phyloP scores from a whole-genome alignment of 1,140 invertebrate species.

The Ceratina australensis region DNA sequence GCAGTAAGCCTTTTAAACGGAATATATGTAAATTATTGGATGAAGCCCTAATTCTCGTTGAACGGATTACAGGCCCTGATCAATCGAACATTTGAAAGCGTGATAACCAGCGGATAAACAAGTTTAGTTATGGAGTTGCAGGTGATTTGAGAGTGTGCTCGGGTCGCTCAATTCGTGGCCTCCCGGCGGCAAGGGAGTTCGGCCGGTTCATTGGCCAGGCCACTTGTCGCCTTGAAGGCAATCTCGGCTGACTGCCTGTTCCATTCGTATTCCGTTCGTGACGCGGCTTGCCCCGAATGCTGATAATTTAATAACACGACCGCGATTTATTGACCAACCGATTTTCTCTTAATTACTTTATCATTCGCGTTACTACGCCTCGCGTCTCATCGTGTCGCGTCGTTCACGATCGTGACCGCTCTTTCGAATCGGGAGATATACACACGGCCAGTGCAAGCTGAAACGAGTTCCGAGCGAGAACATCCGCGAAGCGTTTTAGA shows the following conservation, averaged over 20 bases:
- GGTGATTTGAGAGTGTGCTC: background rate
- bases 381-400: too few species aligned
- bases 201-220: constrained; percentile 76
- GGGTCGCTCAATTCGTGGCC: constrained; percentile 11
- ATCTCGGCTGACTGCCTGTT: constrained; percentile 57
- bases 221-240: constrained; percentile 76
- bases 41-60: background rate
- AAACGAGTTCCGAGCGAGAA: background rate
- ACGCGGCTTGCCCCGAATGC: constrained; percentile 47
- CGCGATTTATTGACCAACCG: constrained; percentile 38
- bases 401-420: background rate
- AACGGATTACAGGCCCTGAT: background rate
- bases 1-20: too few species aligned
- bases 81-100: background rate
- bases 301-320: constrained; percentile 58
- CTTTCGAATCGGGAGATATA: background rate
- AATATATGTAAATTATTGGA: too few species aligned
- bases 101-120: background rate
- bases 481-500: constrained; percentile 13
- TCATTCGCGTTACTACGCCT: background rate
- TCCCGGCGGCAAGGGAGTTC: constrained; percentile 44
- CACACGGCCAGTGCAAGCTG: too few species aligned
- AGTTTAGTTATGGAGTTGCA: background rate
- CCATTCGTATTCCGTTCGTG: constrained; percentile 67
- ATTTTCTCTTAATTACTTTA: constrained; percentile 54